Conservation (phyloP, 2,888 invertebrate species). For the Calameuta pallipes region DNA sequence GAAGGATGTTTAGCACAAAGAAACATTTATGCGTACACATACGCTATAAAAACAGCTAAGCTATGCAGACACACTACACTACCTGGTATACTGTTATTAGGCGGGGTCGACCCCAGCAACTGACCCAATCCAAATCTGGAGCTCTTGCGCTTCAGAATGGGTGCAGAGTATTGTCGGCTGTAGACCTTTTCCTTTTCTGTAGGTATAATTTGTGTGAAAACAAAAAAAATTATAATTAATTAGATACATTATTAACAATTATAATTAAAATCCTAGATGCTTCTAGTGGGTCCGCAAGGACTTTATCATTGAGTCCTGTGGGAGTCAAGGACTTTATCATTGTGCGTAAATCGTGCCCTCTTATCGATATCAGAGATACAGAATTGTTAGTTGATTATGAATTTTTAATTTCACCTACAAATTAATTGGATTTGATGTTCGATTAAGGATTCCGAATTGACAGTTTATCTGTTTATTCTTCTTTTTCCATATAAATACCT, state of each 20-base stretch:
- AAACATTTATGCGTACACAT: slow-evolving; percentile 8
- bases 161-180: slow-evolving; percentile 93
- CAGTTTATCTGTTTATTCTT: not conserved
- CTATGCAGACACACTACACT: slow-evolving; percentile 66
- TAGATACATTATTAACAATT: not conserved
- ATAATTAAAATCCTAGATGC: not conserved
- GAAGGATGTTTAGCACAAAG: slow-evolving; percentile 1
- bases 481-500: slow-evolving; percentile 60
- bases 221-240: slow-evolving; percentile 13
- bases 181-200: slow-evolving; percentile 87
- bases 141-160: slow-evolving; percentile 92
- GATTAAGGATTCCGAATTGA: not conserved
- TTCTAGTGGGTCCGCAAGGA: not conserved
- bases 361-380: not conserved
- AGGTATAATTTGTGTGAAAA: slow-evolving; percentile 29
- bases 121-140: slow-evolving; percentile 92
- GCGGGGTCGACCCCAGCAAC: slow-evolving; percentile 73
- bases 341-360: not conserved
- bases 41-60: slow-evolving; percentile 29
- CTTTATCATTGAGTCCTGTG: not conserved
- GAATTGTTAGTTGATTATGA: not conserved
- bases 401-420: not conserved
- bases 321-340: not conserved
- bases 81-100: slow-evolving; percentile 74
- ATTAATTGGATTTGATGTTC: not conserved